Percentiles rank a stretch among this genome's conserved stretches.
These are phyloP conservation scores for Leptoclinus maculatus DNA, from an alignment of 2,797 vertebrate genomes.

Conservation along the genomic window DNA sequence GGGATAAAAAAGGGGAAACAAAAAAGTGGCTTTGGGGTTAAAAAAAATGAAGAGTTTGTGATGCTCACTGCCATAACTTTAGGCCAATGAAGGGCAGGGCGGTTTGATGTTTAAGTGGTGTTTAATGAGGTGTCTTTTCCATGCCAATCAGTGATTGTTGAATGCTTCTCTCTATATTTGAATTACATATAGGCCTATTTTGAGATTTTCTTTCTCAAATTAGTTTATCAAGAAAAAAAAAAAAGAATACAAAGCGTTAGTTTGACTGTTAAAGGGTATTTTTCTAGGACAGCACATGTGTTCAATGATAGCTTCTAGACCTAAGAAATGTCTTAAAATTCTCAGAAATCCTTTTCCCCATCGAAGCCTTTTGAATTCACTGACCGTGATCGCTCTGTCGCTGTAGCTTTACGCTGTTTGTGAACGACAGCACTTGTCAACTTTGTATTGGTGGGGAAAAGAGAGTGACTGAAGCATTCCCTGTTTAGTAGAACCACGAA, in stretches of 20 bases:
- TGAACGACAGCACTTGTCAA: slow-evolving; percentile 88
- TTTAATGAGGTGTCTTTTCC: slow-evolving; percentile 73
- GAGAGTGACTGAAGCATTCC: slow-evolving; percentile 85
- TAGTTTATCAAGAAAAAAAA: slow-evolving; percentile 79
- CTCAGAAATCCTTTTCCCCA: slow-evolving; percentile 80
- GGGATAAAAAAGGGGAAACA: not conserved
- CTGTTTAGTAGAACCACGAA: slow-evolving; percentile 95
- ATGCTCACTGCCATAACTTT: slow-evolving; percentile 76
- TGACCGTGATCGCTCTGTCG: slow-evolving; percentile 85
- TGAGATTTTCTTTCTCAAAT: slow-evolving; percentile 80
- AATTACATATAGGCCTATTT: slow-evolving; percentile 80
- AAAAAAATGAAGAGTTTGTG: slow-evolving; percentile 56
- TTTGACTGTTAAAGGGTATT: slow-evolving; percentile 89
- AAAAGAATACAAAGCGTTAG: slow-evolving; percentile 84
- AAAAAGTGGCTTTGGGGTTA: slow-evolving; percentile 44
- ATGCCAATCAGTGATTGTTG: slow-evolving; percentile 85
- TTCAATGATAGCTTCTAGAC: slow-evolving; percentile 90
- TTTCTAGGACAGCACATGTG: slow-evolving; percentile 87
- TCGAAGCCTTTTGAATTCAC: slow-evolving; percentile 85
- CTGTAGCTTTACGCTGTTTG: slow-evolving; percentile 94
- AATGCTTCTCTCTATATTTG: slow-evolving; percentile 81
- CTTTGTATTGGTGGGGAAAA: slow-evolving; percentile 71
- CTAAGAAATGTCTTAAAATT: slow-evolving; percentile 87
- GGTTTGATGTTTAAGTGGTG: slow-evolving; percentile 79
- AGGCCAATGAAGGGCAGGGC: slow-evolving; percentile 75